Evolutionary conservation across 1,140 invertebrate genomes (phyloP).

Genomic region (Littorina saxatilis): DNA sequence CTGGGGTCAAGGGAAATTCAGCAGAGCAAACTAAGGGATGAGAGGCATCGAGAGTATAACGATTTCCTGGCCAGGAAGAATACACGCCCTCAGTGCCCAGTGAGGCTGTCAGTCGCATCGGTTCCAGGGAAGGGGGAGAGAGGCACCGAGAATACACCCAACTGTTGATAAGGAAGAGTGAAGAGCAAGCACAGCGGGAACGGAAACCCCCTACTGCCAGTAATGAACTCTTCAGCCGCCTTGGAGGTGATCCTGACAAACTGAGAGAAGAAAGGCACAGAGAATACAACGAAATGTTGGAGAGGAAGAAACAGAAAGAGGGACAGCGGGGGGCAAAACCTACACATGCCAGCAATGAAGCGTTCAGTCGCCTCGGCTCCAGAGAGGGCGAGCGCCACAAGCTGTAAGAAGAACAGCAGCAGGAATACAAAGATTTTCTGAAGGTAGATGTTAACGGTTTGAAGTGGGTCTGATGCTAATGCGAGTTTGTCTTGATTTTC

Average conservation of each 20-base stretch:
- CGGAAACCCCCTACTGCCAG: too few relatives aligned
- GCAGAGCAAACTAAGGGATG: background rate
- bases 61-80: constrained; percentile 9
- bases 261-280: background rate
- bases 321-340: background rate
- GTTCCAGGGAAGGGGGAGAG: too few relatives aligned
- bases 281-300: constrained; percentile 15
- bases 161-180: background rate
- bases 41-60: constrained; percentile 10
- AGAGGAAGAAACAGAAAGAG: background rate
- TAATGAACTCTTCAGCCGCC: background rate
- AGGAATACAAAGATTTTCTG: constrained; percentile 4
- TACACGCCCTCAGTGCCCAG: too few relatives aligned
- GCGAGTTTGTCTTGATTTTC: too few relatives aligned
- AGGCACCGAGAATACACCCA: background rate
- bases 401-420: background rate
- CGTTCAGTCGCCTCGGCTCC: background rate
- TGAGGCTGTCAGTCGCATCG: too few relatives aligned
- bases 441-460: background rate
- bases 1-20: constrained; percentile 5
- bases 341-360: background rate
- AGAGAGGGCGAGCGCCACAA: background rate
- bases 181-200: background rate
- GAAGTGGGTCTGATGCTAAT: background rate
- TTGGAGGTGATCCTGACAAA: background rate